Conservation (phyloP, 2,888 invertebrate species). For the Suillia variegata region DNA sequence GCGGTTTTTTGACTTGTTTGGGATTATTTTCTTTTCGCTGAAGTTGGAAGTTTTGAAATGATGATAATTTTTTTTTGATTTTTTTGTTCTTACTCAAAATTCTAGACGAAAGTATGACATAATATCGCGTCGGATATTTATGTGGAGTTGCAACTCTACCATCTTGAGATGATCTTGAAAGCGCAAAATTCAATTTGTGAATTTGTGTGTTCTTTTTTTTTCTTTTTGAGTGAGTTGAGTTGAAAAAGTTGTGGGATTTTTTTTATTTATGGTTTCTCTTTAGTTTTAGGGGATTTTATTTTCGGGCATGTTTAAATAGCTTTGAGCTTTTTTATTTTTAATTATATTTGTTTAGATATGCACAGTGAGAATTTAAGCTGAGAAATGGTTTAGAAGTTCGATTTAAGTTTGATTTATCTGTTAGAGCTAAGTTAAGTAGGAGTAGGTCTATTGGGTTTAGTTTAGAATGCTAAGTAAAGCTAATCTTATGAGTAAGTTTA, state of each 20-base stretch:
- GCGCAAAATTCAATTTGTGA: slow-evolving; percentile 53
- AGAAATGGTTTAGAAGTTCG: neutral
- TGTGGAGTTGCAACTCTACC: slow-evolving; percentile 61
- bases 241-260: neutral
- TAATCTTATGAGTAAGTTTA: too few species aligned
- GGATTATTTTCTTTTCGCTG: too few species aligned
- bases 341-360: neutral
- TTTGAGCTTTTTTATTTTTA: neutral
- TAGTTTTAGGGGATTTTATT: neutral
- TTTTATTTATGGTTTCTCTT: neutral
- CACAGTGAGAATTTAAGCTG: neutral
- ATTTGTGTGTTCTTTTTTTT: neutral
- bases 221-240: neutral
- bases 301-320: neutral
- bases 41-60: too few species aligned
- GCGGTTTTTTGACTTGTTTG: too few species aligned
- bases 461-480: too few species aligned
- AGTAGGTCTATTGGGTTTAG: too few species aligned
- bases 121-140: slow-evolving; percentile 50
- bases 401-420: neutral
- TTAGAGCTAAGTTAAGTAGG: too few species aligned
- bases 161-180: slow-evolving; percentile 54
- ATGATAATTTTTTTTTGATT: too few species aligned
- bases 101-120: slow-evolving; percentile 42
- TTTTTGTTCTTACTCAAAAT: too few species aligned